Evolutionary conservation across 2,888 invertebrate genomes (phyloP).

Genomic region (Harpalus rufipes): DNA sequence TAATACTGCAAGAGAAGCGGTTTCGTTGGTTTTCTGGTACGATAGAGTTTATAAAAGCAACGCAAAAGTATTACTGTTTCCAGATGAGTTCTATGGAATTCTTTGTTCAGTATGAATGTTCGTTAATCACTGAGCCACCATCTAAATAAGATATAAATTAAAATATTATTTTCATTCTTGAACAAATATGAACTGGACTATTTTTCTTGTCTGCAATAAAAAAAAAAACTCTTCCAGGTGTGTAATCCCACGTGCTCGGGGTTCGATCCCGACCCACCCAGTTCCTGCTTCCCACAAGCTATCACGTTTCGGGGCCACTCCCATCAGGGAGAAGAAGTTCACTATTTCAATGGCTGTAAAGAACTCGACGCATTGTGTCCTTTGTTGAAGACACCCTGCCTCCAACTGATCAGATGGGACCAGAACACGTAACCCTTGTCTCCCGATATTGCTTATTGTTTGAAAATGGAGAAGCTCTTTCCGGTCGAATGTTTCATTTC

Average conservation of each 20-base stretch:
- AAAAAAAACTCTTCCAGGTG: constrained; percentile 73
- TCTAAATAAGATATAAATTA: no score
- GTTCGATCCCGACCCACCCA: constrained; percentile 74
- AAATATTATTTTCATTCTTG: no score
- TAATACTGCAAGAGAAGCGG: no score
- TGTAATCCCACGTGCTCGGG: constrained; percentile 75
- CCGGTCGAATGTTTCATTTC: constrained; percentile 57
- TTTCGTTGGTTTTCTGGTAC: no score
- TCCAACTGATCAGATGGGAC: constrained; percentile 9
- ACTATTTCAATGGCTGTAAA: constrained; percentile 70
- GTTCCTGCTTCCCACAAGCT: constrained; percentile 75
- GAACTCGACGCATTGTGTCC: constrained; percentile 43
- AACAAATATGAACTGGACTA: neutral
- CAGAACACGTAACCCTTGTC: constrained; percentile 60
- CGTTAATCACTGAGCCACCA: no score
- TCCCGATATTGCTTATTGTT: constrained; percentile 58
- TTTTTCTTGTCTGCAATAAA: neutral
- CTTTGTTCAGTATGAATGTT: no score
- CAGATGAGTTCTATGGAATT: no score
- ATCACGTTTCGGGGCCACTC: constrained; percentile 74
- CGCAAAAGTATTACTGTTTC: no score
- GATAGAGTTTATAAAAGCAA: no score
- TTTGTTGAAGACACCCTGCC: constrained; percentile 44
- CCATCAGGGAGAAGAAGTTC: constrained; percentile 69
- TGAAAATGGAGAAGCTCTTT: constrained; percentile 60